Base-by-base conservation (phyloP, 2,113 vertebrate species). In the Symphodus melops region DNA sequence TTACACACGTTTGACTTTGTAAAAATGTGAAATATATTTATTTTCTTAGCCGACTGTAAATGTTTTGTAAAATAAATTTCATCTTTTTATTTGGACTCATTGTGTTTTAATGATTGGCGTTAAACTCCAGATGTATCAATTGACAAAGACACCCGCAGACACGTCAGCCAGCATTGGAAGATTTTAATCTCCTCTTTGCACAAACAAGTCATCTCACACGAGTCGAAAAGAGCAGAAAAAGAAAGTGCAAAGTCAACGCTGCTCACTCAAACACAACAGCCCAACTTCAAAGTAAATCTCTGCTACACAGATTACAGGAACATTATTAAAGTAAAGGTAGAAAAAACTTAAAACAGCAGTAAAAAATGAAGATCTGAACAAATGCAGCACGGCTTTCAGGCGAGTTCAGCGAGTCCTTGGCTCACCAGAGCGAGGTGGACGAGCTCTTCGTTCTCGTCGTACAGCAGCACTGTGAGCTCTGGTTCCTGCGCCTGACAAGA, bases 341-440 rank as follows among this genome's bases (percentile, higher is more conserved):
- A 6, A 16, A 25, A 72, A 79, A 63, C 19, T 44, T 46, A 25
- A 37, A 81, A 60, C 67, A 65, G 66, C 33, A 44, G 42, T 28
- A 51, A 0, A 63, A 0, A 63, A 58, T 8, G 4, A 81, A 80
- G 46, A 19, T 48, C 19, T 19, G 46, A 14, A 48, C 16, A 48
- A 48, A 41, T n/a, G 11, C 39, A 41, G 39, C 46, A 7, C 16
- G 14, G 20, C 39, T 54, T 33, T 89, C 69, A 92, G 3, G 95
- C 94, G 4, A 89, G 74, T 23, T 95, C 95, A 3, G 96, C 97
- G 23, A 98, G 93, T 57, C 97, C 96, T 70, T 92, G 92, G 85
- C 87, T 91, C 81, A 98, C 78, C 77, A 99, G 92, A 37, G 95
- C 91, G 84, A 92, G 89, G 28, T 97, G 95, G 58, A 98, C 85